Conservation (phyloP, 2,888 invertebrate species). For the Nemotelus pantherinus region DNA sequence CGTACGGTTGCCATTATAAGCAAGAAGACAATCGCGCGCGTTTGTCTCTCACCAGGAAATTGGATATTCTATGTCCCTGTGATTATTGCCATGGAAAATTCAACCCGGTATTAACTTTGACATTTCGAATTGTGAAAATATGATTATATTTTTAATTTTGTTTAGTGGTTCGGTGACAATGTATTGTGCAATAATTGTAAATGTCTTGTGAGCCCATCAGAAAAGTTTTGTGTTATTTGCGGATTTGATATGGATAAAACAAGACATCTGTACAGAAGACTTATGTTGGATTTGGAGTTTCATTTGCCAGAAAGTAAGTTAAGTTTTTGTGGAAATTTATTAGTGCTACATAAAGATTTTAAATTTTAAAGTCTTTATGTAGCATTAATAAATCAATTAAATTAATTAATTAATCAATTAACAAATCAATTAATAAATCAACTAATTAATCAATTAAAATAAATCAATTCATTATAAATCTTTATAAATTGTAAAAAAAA, state of each 20-base stretch:
- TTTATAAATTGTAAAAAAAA: too few species aligned
- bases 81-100: slow-evolving; percentile 19
- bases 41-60: neutral
- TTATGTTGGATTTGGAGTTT: slow-evolving; percentile 12
- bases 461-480: too few species aligned
- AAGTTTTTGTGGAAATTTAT: too few species aligned
- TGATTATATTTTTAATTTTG: neutral
- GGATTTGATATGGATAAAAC: neutral
- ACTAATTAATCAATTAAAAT: too few species aligned
- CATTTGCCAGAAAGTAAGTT: neutral
- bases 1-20: slow-evolving; percentile 52
- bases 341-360: too few species aligned
- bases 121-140: neutral
- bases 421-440: too few species aligned
- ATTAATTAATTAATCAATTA: too few species aligned
- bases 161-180: slow-evolving; percentile 9
- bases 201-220: slow-evolving; percentile 3
- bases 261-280: neutral
- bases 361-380: too few species aligned
- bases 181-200: slow-evolving; percentile 17
- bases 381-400: neutral
- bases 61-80: slow-evolving; percentile 13
- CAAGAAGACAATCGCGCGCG: slow-evolving; percentile 8
- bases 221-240: neutral
- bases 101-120: neutral